phyloP scores from a whole-genome alignment of 2,888 invertebrate genomes.

The Drosophila melanosoma region DNA sequence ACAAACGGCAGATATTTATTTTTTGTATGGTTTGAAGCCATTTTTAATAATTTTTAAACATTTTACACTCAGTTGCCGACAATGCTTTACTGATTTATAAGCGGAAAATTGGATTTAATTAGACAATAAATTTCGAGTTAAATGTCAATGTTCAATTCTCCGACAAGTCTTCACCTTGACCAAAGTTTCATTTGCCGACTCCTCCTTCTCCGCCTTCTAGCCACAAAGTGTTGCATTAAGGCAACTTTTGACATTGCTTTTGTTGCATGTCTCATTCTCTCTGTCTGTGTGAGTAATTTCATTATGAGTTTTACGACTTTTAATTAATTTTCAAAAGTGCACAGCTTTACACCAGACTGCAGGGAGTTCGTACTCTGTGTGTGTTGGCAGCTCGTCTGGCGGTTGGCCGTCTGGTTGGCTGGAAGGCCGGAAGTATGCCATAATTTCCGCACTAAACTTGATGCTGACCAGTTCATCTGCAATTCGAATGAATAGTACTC shows the following conservation, averaged over 20 bases:
- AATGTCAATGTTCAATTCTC: constrained; percentile 18
- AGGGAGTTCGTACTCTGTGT: constrained; percentile 18
- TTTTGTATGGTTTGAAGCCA: background rate
- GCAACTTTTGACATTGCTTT: constrained; percentile 14
- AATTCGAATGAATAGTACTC: constrained; percentile 54
- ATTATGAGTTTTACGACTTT: constrained; percentile 79
- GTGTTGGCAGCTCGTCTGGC: constrained; percentile 21
- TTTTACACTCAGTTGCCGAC: background rate
- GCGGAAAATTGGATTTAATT: constrained; percentile 60
- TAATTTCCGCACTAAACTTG: constrained; percentile 75
- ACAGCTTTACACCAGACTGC: constrained; percentile 65
- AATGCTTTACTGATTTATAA: constrained; percentile 30
- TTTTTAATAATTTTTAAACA: constrained; percentile 5
- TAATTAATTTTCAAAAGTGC: constrained; percentile 76
- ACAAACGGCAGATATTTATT: background rate
- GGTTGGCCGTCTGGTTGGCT: constrained; percentile 16
- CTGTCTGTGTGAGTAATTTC: constrained; percentile 58
- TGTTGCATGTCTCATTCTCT: constrained; percentile 19
- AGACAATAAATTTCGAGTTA: constrained; percentile 39
- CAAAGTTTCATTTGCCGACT: background rate
- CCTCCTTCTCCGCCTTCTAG: background rate
- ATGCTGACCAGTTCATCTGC: constrained; percentile 70
- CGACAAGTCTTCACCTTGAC: constrained; percentile 27
- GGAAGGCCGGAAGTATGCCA: constrained; percentile 66
- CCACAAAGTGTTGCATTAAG: constrained; percentile 1